These are phyloP conservation scores for Characodon lateralis DNA, from an alignment of 2,797 vertebrate species.

Conservation along the genomic window DNA sequence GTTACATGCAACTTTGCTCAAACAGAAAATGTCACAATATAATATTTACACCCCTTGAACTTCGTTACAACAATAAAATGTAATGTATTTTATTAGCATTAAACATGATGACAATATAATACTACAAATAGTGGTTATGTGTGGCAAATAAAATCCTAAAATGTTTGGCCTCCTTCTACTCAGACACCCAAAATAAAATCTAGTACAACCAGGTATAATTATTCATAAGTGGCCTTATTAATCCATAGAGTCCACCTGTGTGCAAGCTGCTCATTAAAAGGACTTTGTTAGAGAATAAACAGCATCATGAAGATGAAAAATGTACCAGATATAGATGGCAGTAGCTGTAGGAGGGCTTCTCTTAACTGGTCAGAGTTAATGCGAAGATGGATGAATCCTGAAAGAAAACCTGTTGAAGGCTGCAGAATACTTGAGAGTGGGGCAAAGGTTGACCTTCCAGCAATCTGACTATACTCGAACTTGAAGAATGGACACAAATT, in stretches of 20 bases:
- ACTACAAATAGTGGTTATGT: not conserved
- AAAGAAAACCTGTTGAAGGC: not conserved
- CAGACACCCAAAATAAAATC: not conserved
- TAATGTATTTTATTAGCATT: not conserved
- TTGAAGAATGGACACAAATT: no score
- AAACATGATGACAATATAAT: not conserved
- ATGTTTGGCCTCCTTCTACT: not conserved
- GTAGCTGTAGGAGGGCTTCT: not conserved
- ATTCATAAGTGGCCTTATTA: not conserved
- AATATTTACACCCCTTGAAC: not conserved
- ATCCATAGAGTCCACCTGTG: not conserved
- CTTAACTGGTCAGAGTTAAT: not conserved
- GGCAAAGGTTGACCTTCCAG: no score
- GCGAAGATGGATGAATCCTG: not conserved
- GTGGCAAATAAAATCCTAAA: not conserved
- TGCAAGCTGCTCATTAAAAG: not conserved
- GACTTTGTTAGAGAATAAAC: not conserved
- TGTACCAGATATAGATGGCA: not conserved
- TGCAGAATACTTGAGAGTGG: no score
- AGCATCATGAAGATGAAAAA: not conserved
- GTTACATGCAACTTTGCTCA: not conserved
- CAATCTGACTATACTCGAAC: no score
- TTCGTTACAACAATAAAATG: not conserved
- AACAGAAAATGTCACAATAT: not conserved
- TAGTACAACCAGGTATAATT: not conserved